These are phyloP conservation scores for Anaspis maculata DNA, from an alignment of 2,888 invertebrate species.

Conservation along the genomic window DNA sequence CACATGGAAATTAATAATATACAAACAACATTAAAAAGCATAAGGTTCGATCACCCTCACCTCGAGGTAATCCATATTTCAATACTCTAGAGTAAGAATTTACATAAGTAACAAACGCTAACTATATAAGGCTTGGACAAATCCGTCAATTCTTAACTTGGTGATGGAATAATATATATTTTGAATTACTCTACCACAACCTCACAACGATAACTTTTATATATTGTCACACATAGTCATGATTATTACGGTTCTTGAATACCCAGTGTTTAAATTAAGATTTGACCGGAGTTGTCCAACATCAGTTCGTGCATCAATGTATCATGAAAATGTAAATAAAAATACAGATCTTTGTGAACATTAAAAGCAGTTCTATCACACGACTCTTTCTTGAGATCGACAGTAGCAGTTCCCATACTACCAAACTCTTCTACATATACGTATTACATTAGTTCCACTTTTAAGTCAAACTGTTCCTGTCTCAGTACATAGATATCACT, in stretches of 20 bases:
- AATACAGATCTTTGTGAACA: conserved; percentile 41
- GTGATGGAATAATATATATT: conserved; percentile 1
- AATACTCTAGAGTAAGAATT: conserved; percentile 26
- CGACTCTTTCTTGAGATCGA: conserved; percentile 40
- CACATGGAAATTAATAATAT: conserved; percentile 39
- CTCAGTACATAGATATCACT: conserved; percentile 29
- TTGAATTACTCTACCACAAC: too few relatives aligned
- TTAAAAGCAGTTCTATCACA: conserved; percentile 43
- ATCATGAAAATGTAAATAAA: conserved; percentile 32
- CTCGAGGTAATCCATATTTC: conserved; percentile 16
- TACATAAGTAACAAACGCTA: conserved; percentile 34
- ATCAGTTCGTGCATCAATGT: conserved; percentile 33
- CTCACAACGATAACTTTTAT: too few relatives aligned
- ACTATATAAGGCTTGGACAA: conserved; percentile 18
- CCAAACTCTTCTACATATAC: conserved; percentile 21
- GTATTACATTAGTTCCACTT: conserved; percentile 14
- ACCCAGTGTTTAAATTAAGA: too few relatives aligned
- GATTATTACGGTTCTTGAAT: too few relatives aligned
- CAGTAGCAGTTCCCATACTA: conserved; percentile 24
- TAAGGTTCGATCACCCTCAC: conserved; percentile 22
- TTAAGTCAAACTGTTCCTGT: conserved; percentile 17
- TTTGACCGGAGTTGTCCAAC: conserved; percentile 7
- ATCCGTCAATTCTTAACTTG: conserved; percentile 2
- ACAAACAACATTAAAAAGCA: conserved; percentile 32
- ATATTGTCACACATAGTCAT: too few relatives aligned